Conservation (phyloP, 2,113 vertebrate genomes). For the Mystacornis crossleyi region DNA sequence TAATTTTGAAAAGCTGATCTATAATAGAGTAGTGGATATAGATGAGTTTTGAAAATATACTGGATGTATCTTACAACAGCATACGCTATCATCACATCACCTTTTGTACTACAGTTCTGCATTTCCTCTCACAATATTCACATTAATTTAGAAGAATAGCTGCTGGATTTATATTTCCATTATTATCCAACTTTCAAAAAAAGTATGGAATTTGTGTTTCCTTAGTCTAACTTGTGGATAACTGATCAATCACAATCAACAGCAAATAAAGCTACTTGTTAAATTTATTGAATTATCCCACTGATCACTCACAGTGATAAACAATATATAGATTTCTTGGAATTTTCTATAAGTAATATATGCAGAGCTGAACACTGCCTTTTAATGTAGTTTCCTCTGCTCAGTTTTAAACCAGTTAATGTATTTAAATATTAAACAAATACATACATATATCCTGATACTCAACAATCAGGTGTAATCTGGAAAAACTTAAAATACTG, state of each 20-base stretch:
- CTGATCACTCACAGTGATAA: not conserved
- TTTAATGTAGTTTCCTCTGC: not conserved
- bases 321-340: not conserved
- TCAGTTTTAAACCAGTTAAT: not conserved
- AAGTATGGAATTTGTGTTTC: not conserved
- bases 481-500: not conserved
- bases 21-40: not conserved
- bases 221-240: not conserved
- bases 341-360: not conserved
- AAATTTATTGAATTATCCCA: not conserved
- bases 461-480: not conserved
- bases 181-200: not conserved
- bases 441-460: not conserved
- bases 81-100: rapidly evolving
- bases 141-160: not conserved
- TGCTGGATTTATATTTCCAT: not conserved
- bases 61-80: not conserved
- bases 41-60: not conserved
- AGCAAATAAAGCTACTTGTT: not conserved
- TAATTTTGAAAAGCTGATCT: not conserved
- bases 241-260: not conserved
- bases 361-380: not conserved
- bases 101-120: not conserved
- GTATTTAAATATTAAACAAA: not conserved
- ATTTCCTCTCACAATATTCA: not conserved